Evolutionary conservation across 1,140 invertebrate species (phyloP).

Genomic region (Atta colombica): DNA sequence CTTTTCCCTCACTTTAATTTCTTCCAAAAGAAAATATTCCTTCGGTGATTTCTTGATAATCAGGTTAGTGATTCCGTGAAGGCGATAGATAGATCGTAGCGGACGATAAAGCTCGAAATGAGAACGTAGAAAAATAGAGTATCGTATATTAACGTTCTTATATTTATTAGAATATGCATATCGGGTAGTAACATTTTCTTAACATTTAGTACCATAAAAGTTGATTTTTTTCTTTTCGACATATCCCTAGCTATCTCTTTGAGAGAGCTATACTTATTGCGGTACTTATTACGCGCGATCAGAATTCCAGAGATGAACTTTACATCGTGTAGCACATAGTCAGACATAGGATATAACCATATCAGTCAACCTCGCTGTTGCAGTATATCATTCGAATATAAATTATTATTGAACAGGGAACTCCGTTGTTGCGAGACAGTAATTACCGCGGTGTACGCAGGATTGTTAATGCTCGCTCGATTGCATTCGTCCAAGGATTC

Average conservation of each 20-base stretch:
- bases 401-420: slow-evolving; percentile 67
- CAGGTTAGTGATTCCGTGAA: neutral
- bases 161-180: neutral
- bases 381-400: slow-evolving; percentile 64
- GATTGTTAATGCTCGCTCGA: slow-evolving; percentile 40
- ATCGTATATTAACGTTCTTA: neutral
- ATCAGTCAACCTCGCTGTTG: slow-evolving; percentile 55
- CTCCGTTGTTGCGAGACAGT: slow-evolving; percentile 56
- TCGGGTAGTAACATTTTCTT: neutral
- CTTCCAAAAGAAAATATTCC: neutral
- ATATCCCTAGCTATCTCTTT: neutral
- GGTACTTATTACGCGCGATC: slow-evolving; percentile 6
- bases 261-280: neutral
- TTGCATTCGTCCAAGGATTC: slow-evolving; percentile 45
- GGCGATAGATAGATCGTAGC: slow-evolving; percentile 20
- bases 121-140: neutral
- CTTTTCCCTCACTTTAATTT: neutral
- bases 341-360: slow-evolving; percentile 33
- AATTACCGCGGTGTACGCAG: slow-evolving; percentile 61
- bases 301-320: slow-evolving; percentile 54
- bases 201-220: neutral
- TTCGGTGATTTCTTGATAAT: slow-evolving; percentile 14
- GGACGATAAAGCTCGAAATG: slow-evolving; percentile 3
- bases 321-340: neutral
- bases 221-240: neutral